Percentiles rank a stretch among this genome's conserved stretches.
Conservation (phyloP, 2,888 invertebrate genomes). For the Parasteatoda lunata region DNA sequence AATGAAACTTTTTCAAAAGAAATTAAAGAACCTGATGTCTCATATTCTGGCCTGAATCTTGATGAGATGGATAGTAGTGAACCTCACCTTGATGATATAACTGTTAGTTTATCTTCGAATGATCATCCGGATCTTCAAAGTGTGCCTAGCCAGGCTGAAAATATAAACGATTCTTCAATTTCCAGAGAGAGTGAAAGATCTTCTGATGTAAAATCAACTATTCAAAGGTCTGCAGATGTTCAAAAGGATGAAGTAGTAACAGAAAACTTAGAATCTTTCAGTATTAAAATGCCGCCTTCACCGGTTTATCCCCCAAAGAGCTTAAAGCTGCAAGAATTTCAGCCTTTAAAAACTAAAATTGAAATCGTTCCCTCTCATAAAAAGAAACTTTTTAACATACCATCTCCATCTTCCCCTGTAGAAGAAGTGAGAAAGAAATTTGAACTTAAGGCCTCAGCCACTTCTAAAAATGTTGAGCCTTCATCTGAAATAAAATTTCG, state of each 20-base stretch:
- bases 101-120: neutral
- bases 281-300: slow-evolving; percentile 58
- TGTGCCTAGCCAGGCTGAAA: neutral
- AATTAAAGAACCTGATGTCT: no score
- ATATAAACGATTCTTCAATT: neutral
- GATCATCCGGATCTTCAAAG: neutral
- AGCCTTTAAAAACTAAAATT: slow-evolving; percentile 57
- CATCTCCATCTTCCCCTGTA: slow-evolving; percentile 63
- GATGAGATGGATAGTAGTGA: neutral
- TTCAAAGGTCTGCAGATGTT: neutral
- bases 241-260: slow-evolving; percentile 12
- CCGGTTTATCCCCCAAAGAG: slow-evolving; percentile 64
- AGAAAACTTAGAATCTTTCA: slow-evolving; percentile 44
- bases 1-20: neutral
- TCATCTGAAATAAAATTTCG: slow-evolving; percentile 22
- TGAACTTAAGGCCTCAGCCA: slow-evolving; percentile 46
- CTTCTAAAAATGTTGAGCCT: slow-evolving; percentile 29
- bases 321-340: slow-evolving; percentile 54
- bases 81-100: neutral
- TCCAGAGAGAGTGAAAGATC: slow-evolving; percentile 1
- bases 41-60: no score
- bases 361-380: slow-evolving; percentile 54
- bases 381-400: slow-evolving; percentile 57
- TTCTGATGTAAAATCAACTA: neutral
- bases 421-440: slow-evolving; percentile 67